Evolutionary conservation across 2,797 vertebrate genomes (phyloP).

Genomic region (Catharus ustulatus): DNA sequence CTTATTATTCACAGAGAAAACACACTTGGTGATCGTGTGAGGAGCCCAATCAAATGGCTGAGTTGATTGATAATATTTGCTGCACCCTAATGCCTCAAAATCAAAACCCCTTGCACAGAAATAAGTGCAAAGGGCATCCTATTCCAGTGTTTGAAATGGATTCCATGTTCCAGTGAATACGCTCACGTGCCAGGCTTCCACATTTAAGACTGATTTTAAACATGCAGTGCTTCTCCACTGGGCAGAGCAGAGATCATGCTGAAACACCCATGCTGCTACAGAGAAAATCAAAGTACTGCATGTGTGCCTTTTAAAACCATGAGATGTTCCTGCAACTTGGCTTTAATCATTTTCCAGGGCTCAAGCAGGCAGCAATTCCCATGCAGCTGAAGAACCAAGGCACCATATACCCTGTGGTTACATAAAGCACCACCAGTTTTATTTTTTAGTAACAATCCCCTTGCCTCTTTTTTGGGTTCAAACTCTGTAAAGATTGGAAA

Average conservation of each 20-base stretch:
- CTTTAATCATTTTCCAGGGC: not conserved
- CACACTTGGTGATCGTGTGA: not conserved
- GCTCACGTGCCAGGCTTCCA: not conserved
- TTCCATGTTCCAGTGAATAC: not conserved
- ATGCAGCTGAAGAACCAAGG: conserved; percentile 8
- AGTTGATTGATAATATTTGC: not conserved
- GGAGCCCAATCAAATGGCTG: not conserved
- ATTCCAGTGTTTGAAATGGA: not conserved
- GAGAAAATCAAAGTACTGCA: not conserved
- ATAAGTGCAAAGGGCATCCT: not conserved
- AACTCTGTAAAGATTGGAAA: not conserved
- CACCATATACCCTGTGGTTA: not conserved
- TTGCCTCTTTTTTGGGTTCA: not conserved
- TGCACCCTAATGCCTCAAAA: not conserved
- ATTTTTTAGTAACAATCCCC: not conserved
- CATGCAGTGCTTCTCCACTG: rapidly evolving
- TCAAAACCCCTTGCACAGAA: not conserved
- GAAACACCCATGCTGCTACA: not conserved
- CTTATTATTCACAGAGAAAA: not conserved
- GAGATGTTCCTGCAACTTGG: not conserved
- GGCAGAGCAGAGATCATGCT: not conserved
- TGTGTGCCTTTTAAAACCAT: not conserved
- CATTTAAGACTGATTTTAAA: not conserved
- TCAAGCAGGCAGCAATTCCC: not conserved
- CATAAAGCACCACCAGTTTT: not conserved